phyloP scores from a whole-genome alignment of 2,888 invertebrate species.

The Mesorhabditis sp. region DNA sequence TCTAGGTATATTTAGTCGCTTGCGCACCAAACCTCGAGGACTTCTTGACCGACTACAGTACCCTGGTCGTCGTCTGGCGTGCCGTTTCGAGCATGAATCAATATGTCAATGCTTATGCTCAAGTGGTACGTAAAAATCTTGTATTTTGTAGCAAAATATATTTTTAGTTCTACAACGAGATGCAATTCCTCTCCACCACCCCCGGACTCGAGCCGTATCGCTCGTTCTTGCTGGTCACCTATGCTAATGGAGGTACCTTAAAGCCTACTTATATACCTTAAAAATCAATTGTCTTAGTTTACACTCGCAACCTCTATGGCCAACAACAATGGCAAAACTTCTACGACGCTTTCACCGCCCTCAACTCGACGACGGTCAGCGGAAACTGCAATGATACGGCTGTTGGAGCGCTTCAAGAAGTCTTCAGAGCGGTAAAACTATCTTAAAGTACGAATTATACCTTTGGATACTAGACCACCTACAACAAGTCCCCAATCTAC shows the following conservation, averaged over 20 bases:
- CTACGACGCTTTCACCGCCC: slow-evolving; percentile 18
- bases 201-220: slow-evolving; percentile 24
- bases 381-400: slow-evolving; percentile 28
- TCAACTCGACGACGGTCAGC: slow-evolving; percentile 13
- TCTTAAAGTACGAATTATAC: too few relatives aligned
- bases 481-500: slow-evolving; percentile 43
- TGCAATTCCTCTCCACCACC: slow-evolving; percentile 3
- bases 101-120: slow-evolving; percentile 18
- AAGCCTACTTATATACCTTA: background rate
- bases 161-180: slow-evolving; percentile 4
- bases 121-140: slow-evolving; percentile 14
- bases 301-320: slow-evolving; percentile 21
- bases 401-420: slow-evolving; percentile 22
- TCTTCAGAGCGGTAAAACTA: slow-evolving; percentile 22
- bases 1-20: slow-evolving; percentile 24
- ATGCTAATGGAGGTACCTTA: slow-evolving; percentile 20
- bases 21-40: slow-evolving; percentile 35
- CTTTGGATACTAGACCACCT: slow-evolving; percentile 12
- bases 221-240: slow-evolving; percentile 31
- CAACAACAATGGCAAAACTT: slow-evolving; percentile 16
- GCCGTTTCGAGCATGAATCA: slow-evolving; percentile 27
- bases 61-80: slow-evolving; percentile 35
- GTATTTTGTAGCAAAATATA: background rate
- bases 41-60: slow-evolving; percentile 34
- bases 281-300: slow-evolving; percentile 8